A percentile compares a stretch with the other conserved stretches of the same genome.
Evolutionary conservation across 2,113 vertebrate species (phyloP).

Genomic region (Motacilla tschutschensis): DNA sequence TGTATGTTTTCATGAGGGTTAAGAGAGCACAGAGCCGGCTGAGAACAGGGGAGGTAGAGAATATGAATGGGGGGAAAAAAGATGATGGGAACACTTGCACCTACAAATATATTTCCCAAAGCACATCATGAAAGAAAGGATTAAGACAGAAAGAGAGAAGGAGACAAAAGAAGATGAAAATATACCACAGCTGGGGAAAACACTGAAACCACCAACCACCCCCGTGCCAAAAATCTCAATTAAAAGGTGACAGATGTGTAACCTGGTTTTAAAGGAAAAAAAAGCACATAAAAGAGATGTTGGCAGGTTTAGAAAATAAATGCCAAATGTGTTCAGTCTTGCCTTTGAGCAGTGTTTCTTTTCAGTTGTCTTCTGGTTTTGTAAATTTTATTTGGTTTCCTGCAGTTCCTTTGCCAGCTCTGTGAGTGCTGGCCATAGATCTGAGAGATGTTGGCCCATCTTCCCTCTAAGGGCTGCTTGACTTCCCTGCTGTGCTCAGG

Average conservation of each 20-base stretch:
- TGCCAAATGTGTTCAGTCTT: background rate
- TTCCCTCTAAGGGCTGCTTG: background rate
- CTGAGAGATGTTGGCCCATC: conserved; percentile 11
- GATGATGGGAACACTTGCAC: background rate
- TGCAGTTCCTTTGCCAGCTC: background rate
- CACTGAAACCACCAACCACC: background rate
- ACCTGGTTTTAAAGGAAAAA: conserved; percentile 8
- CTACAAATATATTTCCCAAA: background rate
- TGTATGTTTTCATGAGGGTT: background rate
- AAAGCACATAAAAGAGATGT: background rate
- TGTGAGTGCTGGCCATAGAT: background rate
- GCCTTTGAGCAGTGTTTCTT: conserved; percentile 32
- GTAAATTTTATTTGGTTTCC: conserved; percentile 11
- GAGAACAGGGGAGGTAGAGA: background rate
- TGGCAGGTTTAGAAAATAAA: conserved; percentile 21
- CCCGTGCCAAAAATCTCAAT: background rate
- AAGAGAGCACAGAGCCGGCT: background rate
- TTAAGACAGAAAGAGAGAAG: background rate
- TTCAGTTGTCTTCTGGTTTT: background rate
- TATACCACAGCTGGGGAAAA: background rate
- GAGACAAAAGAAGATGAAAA: background rate
- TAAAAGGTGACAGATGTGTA: background rate
- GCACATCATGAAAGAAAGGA: background rate
- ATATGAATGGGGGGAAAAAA: background rate
- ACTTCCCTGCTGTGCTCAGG: background rate